Percentiles rank a stretch among this genome's conserved stretches.
Evolutionary conservation across 2,888 invertebrate genomes (phyloP).

Genomic region (Pyrrhia umbra): DNA sequence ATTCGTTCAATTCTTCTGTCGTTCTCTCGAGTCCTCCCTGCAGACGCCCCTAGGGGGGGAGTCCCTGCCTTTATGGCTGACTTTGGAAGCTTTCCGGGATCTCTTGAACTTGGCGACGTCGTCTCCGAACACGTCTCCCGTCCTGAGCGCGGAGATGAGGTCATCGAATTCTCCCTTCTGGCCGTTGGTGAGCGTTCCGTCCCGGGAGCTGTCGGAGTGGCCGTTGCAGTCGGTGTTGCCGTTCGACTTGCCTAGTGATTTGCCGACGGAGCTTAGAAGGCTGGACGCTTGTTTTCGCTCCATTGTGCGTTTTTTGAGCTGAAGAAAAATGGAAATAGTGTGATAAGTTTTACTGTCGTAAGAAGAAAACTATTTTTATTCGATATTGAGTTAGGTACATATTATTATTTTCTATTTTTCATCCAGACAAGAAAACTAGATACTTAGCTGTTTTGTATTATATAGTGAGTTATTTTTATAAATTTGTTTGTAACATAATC

Average conservation of each 20-base stretch:
- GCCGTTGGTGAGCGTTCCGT: slow-evolving; percentile 81
- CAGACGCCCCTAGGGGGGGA: slow-evolving; percentile 84
- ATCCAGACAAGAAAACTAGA: too few species aligned
- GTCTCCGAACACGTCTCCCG: slow-evolving; percentile 98
- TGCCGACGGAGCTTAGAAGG: slow-evolving; percentile 93
- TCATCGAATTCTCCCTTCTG: slow-evolving; percentile 98
- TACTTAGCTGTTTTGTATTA: too few species aligned
- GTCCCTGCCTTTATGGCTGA: slow-evolving; percentile 83
- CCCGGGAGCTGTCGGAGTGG: slow-evolving; percentile 79
- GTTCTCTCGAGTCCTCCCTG: slow-evolving; percentile 86
- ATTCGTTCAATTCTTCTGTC: slow-evolving; percentile 83
- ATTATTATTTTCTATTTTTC: too few species aligned
- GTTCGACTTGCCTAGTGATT: slow-evolving; percentile 91
- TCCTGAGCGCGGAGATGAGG: slow-evolving; percentile 97
- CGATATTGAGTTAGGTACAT: too few species aligned
- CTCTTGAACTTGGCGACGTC: slow-evolving; percentile 96
- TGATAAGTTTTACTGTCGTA: too few species aligned
- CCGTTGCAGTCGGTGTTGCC: slow-evolving; percentile 90
- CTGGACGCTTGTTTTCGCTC: slow-evolving; percentile 95
- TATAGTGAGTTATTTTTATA: too few species aligned
- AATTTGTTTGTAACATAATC: too few species aligned
- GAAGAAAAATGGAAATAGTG: slow-evolving; percentile 50
- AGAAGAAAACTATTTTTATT: too few species aligned
- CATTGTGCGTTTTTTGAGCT: slow-evolving; percentile 96
- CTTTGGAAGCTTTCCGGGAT: slow-evolving; percentile 85